phyloP scores from a whole-genome alignment of 2,797 vertebrate genomes.

The Sebastes ruberrimus region DNA sequence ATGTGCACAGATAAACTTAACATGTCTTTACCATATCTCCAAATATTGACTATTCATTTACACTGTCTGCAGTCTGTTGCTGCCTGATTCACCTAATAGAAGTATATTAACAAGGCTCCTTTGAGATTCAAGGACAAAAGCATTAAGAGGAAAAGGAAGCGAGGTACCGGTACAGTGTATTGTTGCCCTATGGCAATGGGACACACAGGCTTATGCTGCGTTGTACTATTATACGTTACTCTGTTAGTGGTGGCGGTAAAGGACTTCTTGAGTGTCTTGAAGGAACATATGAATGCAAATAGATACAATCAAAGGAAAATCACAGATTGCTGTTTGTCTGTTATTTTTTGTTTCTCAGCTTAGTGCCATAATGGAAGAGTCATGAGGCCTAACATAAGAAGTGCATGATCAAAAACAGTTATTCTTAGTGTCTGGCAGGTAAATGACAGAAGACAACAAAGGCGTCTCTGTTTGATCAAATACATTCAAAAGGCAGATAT shows the following conservation, averaged over 20 bases:
- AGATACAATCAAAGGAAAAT: constrained; percentile 70
- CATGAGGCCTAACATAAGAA: constrained; percentile 33
- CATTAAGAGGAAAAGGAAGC: constrained; percentile 60
- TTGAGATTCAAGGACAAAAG: constrained; percentile 74
- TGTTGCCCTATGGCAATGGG: constrained; percentile 39
- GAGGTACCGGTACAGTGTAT: constrained; percentile 25
- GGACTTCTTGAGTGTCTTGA: constrained; percentile 56
- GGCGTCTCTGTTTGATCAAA: constrained; percentile 54
- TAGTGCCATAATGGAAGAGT: constrained; percentile 45
- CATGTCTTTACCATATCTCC: constrained; percentile 51
- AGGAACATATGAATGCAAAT: constrained; percentile 65
- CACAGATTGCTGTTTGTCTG: constrained; percentile 63
- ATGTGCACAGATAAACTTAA: constrained; percentile 31
- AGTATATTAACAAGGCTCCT: constrained; percentile 71
- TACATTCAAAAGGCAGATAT: constrained; percentile 25
- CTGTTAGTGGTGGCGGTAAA: constrained; percentile 40
- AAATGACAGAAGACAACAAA: constrained; percentile 66
- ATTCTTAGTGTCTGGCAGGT: constrained; percentile 55
- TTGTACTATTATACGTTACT: constrained; percentile 54
- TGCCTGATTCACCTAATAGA: constrained; percentile 74
- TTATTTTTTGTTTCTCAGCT: constrained; percentile 12
- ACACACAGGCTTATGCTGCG: constrained; percentile 32
- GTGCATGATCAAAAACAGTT: constrained; percentile 62
- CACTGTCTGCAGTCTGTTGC: constrained; percentile 57
- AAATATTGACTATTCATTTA: constrained; percentile 78